These are phyloP conservation scores for Odontesthes bonariensis DNA, from an alignment of 2,113 vertebrate species.

Conservation along the genomic window DNA sequence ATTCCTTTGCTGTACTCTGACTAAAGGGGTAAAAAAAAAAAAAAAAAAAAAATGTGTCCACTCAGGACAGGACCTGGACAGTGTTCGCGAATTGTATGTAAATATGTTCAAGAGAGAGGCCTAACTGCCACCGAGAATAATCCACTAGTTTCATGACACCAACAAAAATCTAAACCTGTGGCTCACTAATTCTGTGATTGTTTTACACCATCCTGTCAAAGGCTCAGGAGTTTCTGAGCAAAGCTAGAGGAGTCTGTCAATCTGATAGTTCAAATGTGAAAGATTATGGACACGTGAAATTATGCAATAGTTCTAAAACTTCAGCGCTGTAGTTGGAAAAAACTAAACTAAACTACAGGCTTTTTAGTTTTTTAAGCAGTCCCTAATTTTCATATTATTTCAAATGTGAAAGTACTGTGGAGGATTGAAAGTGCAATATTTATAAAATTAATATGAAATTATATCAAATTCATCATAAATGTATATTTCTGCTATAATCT, in stretches of 20 bases:
- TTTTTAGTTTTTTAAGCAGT: background rate
- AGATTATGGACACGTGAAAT: background rate
- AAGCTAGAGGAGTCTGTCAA: background rate
- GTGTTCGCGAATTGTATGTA: conserved; percentile 1
- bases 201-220: conserved; percentile 34
- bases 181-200: conserved; percentile 1
- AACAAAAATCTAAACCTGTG: conserved; percentile 13
- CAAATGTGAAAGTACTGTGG: no score
- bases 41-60: conserved; percentile 33
- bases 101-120: background rate
- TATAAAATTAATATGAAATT: no score
- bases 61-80: conserved; percentile 14
- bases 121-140: conserved; percentile 22
- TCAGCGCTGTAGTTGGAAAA: background rate
- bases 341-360: background rate
- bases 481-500: no score
- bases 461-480: no score
- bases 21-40: conserved; percentile 54
- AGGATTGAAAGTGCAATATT: no score
- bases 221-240: background rate
- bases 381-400: no score
- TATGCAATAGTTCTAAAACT: conserved; percentile 7
- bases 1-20: conserved; percentile 35
- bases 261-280: background rate
- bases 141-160: conserved; percentile 19